Evolutionary conservation across 2,113 vertebrate species (phyloP), one percentile per base, ranked within the genome.

Genomic region (Silurus asotus): DNA sequence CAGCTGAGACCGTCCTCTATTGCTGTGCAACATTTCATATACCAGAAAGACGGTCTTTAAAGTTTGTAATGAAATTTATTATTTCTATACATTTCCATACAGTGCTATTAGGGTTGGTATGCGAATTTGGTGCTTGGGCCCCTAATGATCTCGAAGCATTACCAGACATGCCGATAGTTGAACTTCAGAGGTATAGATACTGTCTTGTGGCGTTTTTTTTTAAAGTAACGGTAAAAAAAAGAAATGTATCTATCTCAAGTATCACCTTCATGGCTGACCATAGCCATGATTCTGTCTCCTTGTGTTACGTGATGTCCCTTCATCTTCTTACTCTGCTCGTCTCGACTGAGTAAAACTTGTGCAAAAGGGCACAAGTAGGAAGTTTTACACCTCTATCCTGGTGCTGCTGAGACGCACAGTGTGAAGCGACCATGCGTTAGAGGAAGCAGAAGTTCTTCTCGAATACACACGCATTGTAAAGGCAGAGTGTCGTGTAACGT

Each of bases 391-490:
- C 58, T 84, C 82, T 88, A 45, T 86, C 83, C 45, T 58, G 20
- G 55, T 70, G 65, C 28, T 87, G 83, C 48, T 80, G 51, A 74
- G 79, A 82, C n/a, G 17, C 78, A 81, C 45, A 25, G 85, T 82
- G 79, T 75, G 56, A 55, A 75, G 17, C 2, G 48, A 14, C 15
- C 37, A 37, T 64, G 76, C 55, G 3, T 11, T 37, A 14, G 20
- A 69, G 74, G 77, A 88, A 84, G 79, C 81, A 74, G 65, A 87
- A 76, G 58, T 82, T 62, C 67, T 62, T 65, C 78, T 49, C 48
- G 5, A 11, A 23, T 48, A 49, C 88, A 87, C 82, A 78, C 80
- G 82, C 28, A 8, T 70, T 81, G 72, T 80, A 2, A 85, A 53
- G 23, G 61, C 62, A 65, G 48, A 51, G 67, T 10, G 20, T 25